Percentiles rank a stretch among this genome's conserved stretches.
Evolutionary conservation across 2,888 invertebrate species (phyloP).

Genomic region (Electrophaes corylata): DNA sequence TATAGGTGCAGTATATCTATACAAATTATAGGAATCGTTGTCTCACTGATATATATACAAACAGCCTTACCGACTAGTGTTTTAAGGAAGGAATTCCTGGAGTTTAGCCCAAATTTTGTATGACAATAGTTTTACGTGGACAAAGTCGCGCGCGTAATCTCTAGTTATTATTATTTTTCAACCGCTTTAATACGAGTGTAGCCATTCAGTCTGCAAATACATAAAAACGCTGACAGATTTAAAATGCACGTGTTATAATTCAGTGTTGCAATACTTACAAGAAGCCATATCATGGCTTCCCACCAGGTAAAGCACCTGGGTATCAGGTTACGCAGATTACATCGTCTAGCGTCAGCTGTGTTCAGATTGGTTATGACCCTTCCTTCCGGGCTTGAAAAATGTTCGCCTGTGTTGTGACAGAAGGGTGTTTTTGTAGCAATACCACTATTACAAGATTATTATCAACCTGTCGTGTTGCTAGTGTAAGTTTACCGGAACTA

Average conservation of each 20-base stretch:
- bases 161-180: too few species aligned
- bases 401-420: background rate
- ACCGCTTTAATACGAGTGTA: background rate
- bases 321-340: constrained; percentile 45
- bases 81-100: too few species aligned
- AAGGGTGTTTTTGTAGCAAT: background rate
- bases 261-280: constrained; percentile 36
- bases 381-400: constrained; percentile 23
- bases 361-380: constrained; percentile 41
- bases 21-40: too few species aligned
- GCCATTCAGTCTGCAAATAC: constrained; percentile 8
- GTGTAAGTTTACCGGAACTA: too few species aligned
- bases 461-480: too few species aligned
- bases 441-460: too few species aligned
- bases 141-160: too few species aligned
- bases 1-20: too few species aligned
- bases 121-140: too few species aligned
- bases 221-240: constrained; percentile 11
- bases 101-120: too few species aligned
- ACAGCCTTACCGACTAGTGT: too few species aligned
- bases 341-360: constrained; percentile 32
- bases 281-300: constrained; percentile 45
- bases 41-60: too few species aligned
- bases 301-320: constrained; percentile 17
- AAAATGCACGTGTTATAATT: constrained; percentile 38